Conservation (phyloP, 2,888 invertebrate genomes). For the Lottia scabra region DNA sequence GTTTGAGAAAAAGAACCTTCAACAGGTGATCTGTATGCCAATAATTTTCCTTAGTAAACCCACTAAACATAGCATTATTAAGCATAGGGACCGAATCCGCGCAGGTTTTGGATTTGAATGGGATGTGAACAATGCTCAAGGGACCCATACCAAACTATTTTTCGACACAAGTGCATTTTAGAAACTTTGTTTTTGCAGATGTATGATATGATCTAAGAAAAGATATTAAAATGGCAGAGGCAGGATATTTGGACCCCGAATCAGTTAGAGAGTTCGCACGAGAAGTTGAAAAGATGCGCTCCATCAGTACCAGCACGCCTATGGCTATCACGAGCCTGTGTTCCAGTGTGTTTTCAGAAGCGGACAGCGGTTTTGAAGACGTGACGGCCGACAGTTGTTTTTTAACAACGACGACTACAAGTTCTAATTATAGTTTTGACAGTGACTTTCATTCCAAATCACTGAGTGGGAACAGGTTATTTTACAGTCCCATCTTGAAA, state of each 20-base stretch:
- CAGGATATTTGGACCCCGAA: not conserved
- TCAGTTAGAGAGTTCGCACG: not conserved
- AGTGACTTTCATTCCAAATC: not conserved
- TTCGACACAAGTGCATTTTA: too few species aligned
- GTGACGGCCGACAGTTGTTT: constrained; percentile 13
- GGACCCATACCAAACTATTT: too few species aligned
- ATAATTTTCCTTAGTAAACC: too few species aligned
- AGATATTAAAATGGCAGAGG: not conserved
- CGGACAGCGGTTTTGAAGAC: constrained; percentile 28
- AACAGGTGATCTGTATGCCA: too few species aligned
- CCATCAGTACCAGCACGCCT: constrained; percentile 33
- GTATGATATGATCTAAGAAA: too few species aligned
- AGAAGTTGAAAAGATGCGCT: constrained; percentile 12
- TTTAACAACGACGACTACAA: not conserved
- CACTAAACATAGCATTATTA: too few species aligned
- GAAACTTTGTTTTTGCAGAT: too few species aligned
- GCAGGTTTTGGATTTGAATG: too few species aligned
- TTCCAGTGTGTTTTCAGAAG: not conserved
- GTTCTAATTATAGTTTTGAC: not conserved
- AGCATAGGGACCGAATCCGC: too few species aligned
- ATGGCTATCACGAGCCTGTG: constrained; percentile 16
- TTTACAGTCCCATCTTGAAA: not conserved
- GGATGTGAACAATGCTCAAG: too few species aligned
- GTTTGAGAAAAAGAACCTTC: too few species aligned
- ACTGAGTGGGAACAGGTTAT: not conserved